Base-by-base conservation (phyloP, 1,140 invertebrate genomes). In the Dreissena polymorpha region DNA sequence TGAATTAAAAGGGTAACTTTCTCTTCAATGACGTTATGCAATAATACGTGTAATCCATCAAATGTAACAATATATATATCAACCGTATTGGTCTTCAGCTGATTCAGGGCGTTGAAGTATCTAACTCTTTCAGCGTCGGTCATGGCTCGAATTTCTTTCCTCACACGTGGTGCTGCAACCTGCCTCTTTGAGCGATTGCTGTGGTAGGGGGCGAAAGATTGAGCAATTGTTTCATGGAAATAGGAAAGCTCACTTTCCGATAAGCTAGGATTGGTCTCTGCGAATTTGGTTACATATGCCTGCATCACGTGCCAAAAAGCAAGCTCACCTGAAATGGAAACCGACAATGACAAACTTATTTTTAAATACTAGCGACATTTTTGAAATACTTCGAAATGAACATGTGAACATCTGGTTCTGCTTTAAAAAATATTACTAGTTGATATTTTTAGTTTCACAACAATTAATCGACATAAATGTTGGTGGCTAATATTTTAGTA, bases 121-220 rank as follows among this genome's bases (percentile, higher is more conserved):
- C 60, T 21, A 39, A 29, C n/a, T 23, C 68, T 14, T 25, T 81
- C 51, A 0, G 5, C 49, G 13, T 16, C 13, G 0, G 21, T 64
- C 69, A 81, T 60, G 29, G 70, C 27, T 25, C 78, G 51, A 8
- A 81, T 21, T 81, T 81, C 78, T 60, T 18, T 39, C 27, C 78
- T 25, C 1, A 60, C 29, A 49, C 78, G 50, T 5, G 13, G 49
- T 57, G 25, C 13, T 2, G 67, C 50, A n/a, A 49, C 67, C 51
- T 81, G 78, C 25, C 78, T 18, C 27, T 81, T 81, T n/a, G 23
- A 25, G 18, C 76, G 25, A 14, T n/a, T 10, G 5, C 23, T 21
- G 13, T 0, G 6, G 8, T 55, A 16, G 1, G 65, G 51, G 0
- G 51, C 7, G 27, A 79, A 53, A 2, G 51, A 51, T 0, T 70